Evolutionary conservation across 1,140 invertebrate species (phyloP).

Genomic region (Andrena cerasifolii): DNA sequence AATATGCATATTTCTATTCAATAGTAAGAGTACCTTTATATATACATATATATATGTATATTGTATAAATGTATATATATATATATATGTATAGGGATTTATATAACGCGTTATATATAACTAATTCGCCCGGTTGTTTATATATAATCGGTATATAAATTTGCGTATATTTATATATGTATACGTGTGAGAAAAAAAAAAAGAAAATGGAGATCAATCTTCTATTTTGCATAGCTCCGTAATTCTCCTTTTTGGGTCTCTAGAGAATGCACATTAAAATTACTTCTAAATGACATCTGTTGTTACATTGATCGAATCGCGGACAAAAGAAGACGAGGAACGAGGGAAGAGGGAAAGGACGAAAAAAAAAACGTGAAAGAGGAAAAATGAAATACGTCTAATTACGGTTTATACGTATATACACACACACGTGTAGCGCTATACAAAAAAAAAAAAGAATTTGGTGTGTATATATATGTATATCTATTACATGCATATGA

Average conservation of each 20-base stretch:
- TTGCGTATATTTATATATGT: conserved; percentile 71
- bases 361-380: conserved; percentile 46
- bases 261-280: conserved; percentile 79
- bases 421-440: conserved; percentile 45
- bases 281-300: conserved; percentile 76
- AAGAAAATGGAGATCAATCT: conserved; percentile 76
- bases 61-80: conserved; percentile 70
- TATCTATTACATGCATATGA: conserved; percentile 67
- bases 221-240: conserved; percentile 82
- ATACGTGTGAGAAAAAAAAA: conserved; percentile 68
- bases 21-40: conserved; percentile 79
- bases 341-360: conserved; percentile 26
- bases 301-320: conserved; percentile 65
- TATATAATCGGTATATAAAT: conserved; percentile 72
- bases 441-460: background rate
- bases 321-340: conserved; percentile 49
- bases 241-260: conserved; percentile 79
- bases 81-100: conserved; percentile 75
- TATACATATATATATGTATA: conserved; percentile 70
- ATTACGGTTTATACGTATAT: conserved; percentile 60
- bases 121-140: conserved; percentile 69
- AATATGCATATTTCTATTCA: conserved; percentile 80
- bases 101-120: conserved; percentile 75
- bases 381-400: conserved; percentile 54
- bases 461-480: conserved; percentile 57